Base-by-base conservation (phyloP, 2,113 vertebrate species). In the Xerus inauris region DNA sequence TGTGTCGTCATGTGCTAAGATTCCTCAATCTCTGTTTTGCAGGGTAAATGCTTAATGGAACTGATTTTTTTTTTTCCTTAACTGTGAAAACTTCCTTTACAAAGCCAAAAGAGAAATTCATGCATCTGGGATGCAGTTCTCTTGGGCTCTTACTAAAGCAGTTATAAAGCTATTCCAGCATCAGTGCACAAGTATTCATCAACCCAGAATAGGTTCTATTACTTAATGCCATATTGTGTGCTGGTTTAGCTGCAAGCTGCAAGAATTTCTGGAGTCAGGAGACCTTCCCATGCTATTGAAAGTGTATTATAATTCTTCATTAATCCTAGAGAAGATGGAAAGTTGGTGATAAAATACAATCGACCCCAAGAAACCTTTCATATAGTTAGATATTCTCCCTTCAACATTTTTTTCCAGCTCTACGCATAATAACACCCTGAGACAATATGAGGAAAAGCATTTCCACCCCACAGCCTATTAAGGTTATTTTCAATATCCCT, bases 11-110 rank as follows among this genome's bases (percentile, higher is more conserved):
- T 97, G 94, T 98, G 97, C 93, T 98, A 97, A 98, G 97, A 98
- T 98, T 98, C 98, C 87, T 98, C 98, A 98, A 92, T 98, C 97
- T 98, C 98, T 98, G 95, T 98, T 98, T 98, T 98, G 90, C 97
- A 96, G 96, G 89, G 92, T 93, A 98, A 98, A 97, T 90, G 97
- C 98, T 98, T 98, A 98, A 92, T 98, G 96, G 69, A 84, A 92
- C 97, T 97, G 77, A 91, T 95, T 93, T 88, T 79, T 94, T 11
- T 32, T 10, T 1, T 20, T 14, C 22, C 62, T 65, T 32, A 96
- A 62, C 87, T 90, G 67, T 95, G 93, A 97, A 97, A 97, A 97
- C 87, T 97, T 85, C 92, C 92, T 97, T 95, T 89, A 82, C 93
- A 77, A 96, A 96, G 94, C 92, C 97, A 96, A 98, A 96, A 97